Evolutionary conservation across 2,797 vertebrate species (phyloP), one percentile per base, ranked within the genome.

Genomic region (Staurois parvus): DNA sequence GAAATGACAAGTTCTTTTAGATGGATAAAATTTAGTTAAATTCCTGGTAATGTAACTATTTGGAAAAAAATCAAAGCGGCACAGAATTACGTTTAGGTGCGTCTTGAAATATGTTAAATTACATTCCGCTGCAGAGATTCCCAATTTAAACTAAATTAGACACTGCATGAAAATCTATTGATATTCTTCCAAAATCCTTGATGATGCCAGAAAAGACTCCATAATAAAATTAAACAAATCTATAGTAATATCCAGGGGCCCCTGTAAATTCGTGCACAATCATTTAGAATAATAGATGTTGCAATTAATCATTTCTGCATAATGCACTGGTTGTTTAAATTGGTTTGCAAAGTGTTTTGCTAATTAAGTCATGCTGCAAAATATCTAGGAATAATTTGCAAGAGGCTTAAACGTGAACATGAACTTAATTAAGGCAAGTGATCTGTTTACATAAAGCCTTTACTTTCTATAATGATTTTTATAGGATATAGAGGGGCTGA

Each of bases 261-360:
- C 34, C 11, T 48, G 72, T 29, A 52, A 8, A 48, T 28, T 48
- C 28, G 72, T 52, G 17, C 42, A 52, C 26, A 28, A 75, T 52
- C 59, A 75, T 29, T 73, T 73, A 26, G 15, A 72, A 74, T 28
- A 37, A 72, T 40, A 24, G 69, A 4, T 24, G 12, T 32, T 19
- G 29, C 17, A 70, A 21, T 32, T 32, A 70, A 34, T 34, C 68
- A 70, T 70, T 70, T 32, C 30, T 70, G 29, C 30, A 79, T 67
- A 24, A 79, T 79, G 40, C 66, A 67, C 67, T 21, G 42, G 59
- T 79, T 79, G n/a, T 67, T 67, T 29, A 67, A 67, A 26, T 29
- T 6, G 59, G 26, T 52, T 67, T 28, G 48, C 13, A 52, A 52
- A 52, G 48, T 52, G 48, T 52, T 15, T 29, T 67, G 66, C 66